Conservation (phyloP, 2,113 vertebrate genomes). For the Pseudorectes ferrugineus region DNA sequence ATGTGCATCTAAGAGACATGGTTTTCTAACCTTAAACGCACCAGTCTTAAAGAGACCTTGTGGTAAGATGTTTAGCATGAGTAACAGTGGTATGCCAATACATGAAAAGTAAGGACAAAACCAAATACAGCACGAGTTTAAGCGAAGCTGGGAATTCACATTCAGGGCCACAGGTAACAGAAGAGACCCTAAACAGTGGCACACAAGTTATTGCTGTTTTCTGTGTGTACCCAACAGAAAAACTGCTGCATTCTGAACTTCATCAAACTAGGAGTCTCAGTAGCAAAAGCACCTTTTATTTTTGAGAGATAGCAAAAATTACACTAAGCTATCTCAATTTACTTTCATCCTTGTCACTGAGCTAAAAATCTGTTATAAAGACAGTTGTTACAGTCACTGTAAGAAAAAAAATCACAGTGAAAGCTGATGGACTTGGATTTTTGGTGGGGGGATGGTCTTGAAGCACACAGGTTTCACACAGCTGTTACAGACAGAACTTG, state of each 20-base stretch:
- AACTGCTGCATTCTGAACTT: not conserved
- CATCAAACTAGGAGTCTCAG: not conserved
- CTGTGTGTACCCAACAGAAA: not conserved
- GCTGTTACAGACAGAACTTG: not conserved
- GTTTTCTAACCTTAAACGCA: not conserved
- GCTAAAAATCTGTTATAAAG: not conserved
- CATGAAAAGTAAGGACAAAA: not conserved
- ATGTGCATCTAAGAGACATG: not conserved
- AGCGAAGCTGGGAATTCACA: not conserved
- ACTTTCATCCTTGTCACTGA: not conserved
- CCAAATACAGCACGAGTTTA: fast-evolving
- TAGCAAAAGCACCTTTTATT: not conserved
- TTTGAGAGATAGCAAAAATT: not conserved
- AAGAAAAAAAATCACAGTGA: not conserved
- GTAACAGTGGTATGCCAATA: not conserved
- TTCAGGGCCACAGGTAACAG: not conserved
- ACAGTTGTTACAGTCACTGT: not conserved
- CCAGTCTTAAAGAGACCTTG: not conserved
- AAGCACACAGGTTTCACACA: not conserved
- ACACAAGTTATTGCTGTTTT: not conserved
- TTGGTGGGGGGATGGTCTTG: not conserved
- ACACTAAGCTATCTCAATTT: not conserved
- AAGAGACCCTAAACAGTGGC: not conserved
- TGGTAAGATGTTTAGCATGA: not conserved
- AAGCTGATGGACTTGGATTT: not conserved